Base-by-base conservation (phyloP, 1,140 invertebrate genomes). In the Harpegnathos saltator region DNA sequence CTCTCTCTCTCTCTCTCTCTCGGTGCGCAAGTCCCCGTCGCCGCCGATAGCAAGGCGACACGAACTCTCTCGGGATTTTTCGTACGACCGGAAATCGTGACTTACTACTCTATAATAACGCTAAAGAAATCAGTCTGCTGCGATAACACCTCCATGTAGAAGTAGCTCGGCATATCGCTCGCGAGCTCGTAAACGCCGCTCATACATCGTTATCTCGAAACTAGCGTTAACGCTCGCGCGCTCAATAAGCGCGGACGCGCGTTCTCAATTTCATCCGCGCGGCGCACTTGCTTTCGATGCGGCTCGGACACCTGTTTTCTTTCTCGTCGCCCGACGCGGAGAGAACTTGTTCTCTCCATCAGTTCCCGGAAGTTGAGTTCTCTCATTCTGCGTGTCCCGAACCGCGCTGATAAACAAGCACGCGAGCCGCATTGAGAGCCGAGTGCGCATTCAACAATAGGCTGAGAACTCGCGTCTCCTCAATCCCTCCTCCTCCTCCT, bases 81-180 rank as follows among this genome's bases (percentile, higher is more conserved):
- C 50, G 50, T 58, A 62, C 24, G 44, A 75, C 78, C 54, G 26
- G 52, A 73, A 74, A 66, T 59, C 56, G 12, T 62, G 61, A 75
- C 63, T 62, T 71, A 33, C 56, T 73, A 56, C 54, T 73, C 54
- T 85, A 87, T 83, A 83, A 87, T 87, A 88, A 83, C 56, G 48
- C 73, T 87, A 88, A 75, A 83, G 58, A 80, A 65, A 82, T 88
- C 87, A 88, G 87, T 88, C 87, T 88, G 85, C 72, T 82, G 75
- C 69, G 83, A 82, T 87, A 84, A 81, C 73, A 62, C 63, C 33
- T 82, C 19, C 52, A 59, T 80, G 66, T 84, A 63, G 15, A 48
- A 81, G 33, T 56, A 65, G 52, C 75, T 69, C 75, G 33, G 58
- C 17, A 58, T 63, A 52, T 82, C 72, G 52, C 59, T 83, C 44